These are phyloP conservation scores for Micronycteris hirsuta DNA, from an alignment of 2,113 vertebrate genomes.

Conservation along the genomic window DNA sequence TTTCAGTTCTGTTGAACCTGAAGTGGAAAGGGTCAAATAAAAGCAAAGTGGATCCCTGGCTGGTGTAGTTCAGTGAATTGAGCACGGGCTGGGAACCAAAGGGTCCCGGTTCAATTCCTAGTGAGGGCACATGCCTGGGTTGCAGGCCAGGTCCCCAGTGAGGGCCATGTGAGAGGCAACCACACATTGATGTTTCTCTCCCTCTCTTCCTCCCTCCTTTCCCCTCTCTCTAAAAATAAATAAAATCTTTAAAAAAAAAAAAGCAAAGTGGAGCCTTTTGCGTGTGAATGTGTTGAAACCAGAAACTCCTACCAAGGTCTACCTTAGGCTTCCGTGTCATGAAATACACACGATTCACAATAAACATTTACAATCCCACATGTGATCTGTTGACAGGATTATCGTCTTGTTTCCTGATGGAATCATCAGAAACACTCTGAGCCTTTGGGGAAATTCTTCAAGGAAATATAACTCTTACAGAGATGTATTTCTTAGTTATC, in stretches of 20 bases:
- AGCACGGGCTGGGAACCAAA: no score
- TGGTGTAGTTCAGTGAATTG: no score
- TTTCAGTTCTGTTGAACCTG: neutral
- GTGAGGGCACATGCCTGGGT: no score
- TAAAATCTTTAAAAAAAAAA: no score
- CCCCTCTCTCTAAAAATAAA: no score
- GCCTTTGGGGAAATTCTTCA: neutral
- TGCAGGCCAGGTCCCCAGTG: no score
- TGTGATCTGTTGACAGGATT: neutral
- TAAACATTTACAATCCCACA: neutral
- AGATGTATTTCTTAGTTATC: neutral
- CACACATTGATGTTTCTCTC: no score
- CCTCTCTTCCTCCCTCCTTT: no score
- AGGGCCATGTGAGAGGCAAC: no score
- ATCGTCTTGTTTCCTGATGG: neutral
- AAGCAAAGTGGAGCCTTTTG: neutral
- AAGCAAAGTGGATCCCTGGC: neutral
- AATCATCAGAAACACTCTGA: neutral
- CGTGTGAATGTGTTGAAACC: neutral
- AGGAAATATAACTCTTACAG: neutral
- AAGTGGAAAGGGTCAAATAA: neutral
- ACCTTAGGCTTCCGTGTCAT: neutral
- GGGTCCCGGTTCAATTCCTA: no score
- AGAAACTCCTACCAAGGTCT: neutral
- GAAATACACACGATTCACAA: neutral